phyloP scores from a whole-genome alignment of 2,113 vertebrate genomes.

The Vanacampus margaritifer region DNA sequence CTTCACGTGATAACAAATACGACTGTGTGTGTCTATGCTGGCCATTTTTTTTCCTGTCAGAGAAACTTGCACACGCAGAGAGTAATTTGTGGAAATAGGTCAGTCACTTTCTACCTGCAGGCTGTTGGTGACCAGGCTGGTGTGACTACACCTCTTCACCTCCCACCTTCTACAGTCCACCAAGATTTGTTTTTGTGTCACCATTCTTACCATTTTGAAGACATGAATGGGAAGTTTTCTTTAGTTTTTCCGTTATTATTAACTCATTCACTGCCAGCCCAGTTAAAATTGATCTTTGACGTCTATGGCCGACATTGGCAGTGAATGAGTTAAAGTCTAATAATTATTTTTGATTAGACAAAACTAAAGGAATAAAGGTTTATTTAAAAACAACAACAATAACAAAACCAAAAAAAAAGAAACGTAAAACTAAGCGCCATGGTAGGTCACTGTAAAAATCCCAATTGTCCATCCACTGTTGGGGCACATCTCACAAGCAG shows the following conservation, averaged over 20 bases:
- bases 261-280: too few species aligned
- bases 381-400: too few species aligned
- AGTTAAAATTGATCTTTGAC: too few species aligned
- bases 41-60: conserved; percentile 1
- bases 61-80: conserved; percentile 37
- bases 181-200: not conserved
- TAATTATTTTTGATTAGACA: not conserved
- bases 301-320: too few species aligned
- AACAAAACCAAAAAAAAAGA: too few species aligned
- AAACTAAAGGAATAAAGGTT: not conserved
- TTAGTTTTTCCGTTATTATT: too few species aligned
- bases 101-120: conserved; percentile 53
- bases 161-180: not conserved
- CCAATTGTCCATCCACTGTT: too few species aligned
- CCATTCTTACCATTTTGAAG: not conserved
- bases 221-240: not conserved
- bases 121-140: conserved; percentile 32
- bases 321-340: too few species aligned
- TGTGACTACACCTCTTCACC: conserved; percentile 5
- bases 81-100: conserved; percentile 60
- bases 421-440: too few species aligned
- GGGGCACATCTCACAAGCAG: too few species aligned
- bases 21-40: conserved; percentile 42
- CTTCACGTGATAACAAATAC: conserved; percentile 33
- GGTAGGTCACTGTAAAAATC: too few species aligned